Conservation (phyloP, 2,797 vertebrate genomes). For the Falco cherrug region DNA sequence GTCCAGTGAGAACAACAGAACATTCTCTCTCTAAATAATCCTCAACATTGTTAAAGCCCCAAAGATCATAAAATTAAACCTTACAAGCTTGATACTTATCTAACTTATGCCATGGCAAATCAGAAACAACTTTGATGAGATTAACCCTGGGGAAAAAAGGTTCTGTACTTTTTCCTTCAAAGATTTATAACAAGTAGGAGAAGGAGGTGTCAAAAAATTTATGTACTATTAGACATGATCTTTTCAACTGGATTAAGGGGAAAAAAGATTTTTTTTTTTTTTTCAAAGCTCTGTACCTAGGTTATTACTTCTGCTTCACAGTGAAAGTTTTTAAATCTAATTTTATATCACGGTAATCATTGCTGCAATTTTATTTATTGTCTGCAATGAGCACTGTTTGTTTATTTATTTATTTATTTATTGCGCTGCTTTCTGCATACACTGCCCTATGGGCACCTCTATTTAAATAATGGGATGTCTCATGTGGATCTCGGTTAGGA, state of each 20-base stretch:
- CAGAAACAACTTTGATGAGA: constrained; percentile 1
- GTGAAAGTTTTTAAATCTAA: background rate
- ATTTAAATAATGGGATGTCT: constrained; percentile 56
- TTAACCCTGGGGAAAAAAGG: background rate
- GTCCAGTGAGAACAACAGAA: background rate
- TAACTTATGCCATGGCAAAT: background rate
- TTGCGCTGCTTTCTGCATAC: background rate
- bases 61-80: background rate
- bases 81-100: background rate
- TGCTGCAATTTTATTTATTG: background rate
- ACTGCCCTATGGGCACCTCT: constrained; percentile 32
- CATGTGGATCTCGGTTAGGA: constrained; percentile 20
- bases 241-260: background rate
- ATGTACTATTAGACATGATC: background rate
- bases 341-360: background rate
- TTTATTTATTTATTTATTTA: constrained; percentile 8
- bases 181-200: background rate
- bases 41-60: background rate
- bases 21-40: background rate
- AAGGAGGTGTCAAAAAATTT: background rate
- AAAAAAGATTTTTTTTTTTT: background rate
- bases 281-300: background rate
- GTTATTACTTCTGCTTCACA: background rate
- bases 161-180: background rate
- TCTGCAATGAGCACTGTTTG: background rate